Evolutionary conservation across 2,888 invertebrate genomes (phyloP).

Genomic region (Falcaria lacertinaria): DNA sequence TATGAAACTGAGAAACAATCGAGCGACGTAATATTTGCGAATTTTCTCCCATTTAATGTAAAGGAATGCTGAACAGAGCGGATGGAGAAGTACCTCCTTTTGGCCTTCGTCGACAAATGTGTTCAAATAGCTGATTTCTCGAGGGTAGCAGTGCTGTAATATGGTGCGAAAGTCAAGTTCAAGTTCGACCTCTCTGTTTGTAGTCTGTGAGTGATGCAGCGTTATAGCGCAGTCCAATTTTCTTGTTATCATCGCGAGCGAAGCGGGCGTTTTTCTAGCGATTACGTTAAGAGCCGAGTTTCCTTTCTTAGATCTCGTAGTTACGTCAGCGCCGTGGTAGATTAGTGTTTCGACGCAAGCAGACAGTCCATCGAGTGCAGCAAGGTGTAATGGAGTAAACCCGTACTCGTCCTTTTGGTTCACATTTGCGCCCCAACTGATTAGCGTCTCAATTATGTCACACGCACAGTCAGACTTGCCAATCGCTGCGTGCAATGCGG

Average conservation of each 20-base stretch:
- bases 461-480: slow-evolving; percentile 90
- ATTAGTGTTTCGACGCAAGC: slow-evolving; percentile 92
- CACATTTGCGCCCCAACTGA: slow-evolving; percentile 89
- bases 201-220: slow-evolving; percentile 87
- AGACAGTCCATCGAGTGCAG: slow-evolving; percentile 90
- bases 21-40: slow-evolving; percentile 90
- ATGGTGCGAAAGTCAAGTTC: slow-evolving; percentile 91
- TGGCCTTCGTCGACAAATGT: slow-evolving; percentile 94
- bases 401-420: slow-evolving; percentile 92
- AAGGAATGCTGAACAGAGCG: slow-evolving; percentile 91
- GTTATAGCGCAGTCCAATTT: slow-evolving; percentile 90
- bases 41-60: slow-evolving; percentile 95
- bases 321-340: slow-evolving; percentile 93
- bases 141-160: slow-evolving; percentile 89
- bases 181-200: slow-evolving; percentile 89
- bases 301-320: slow-evolving; percentile 91
- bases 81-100: slow-evolving; percentile 91
- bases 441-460: slow-evolving; percentile 88
- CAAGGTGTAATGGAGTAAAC: slow-evolving; percentile 91
- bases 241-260: slow-evolving; percentile 89
- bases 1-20: slow-evolving; percentile 87
- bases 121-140: slow-evolving; percentile 92
- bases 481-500: slow-evolving; percentile 90
- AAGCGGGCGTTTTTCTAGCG: slow-evolving; percentile 91
- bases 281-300: slow-evolving; percentile 92